A percentile compares a stretch with the other conserved stretches of the same genome.
Conservation (phyloP, 2,888 invertebrate genomes). For the Andrena minutula region DNA sequence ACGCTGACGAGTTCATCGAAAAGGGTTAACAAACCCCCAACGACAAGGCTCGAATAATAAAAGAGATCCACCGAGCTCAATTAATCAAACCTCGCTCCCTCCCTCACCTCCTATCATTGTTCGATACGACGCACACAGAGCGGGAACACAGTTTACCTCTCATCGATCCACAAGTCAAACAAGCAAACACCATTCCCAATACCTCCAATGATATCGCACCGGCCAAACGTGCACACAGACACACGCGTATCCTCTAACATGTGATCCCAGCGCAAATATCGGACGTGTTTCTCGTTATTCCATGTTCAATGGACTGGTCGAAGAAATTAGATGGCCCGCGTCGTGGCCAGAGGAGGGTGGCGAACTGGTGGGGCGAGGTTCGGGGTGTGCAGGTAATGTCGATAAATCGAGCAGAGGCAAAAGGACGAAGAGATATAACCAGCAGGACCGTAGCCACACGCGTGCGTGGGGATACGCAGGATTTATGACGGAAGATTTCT, state of each 20-base stretch:
- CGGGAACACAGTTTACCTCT: constrained; percentile 25
- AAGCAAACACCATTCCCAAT: constrained; percentile 44
- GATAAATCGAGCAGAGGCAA: constrained; percentile 77
- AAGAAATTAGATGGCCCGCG: constrained; percentile 51
- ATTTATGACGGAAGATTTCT: constrained; percentile 75
- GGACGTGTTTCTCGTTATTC: constrained; percentile 6
- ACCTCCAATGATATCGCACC: constrained; percentile 16
- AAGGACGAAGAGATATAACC: constrained; percentile 68
- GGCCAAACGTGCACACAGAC: background rate
- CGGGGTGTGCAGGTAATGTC: constrained; percentile 71
- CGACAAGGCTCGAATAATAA: constrained; percentile 18
- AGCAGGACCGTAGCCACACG: constrained; percentile 61
- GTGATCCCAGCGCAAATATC: constrained; percentile 16
- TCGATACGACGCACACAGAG: background rate
- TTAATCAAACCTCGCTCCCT: constrained; percentile 8
- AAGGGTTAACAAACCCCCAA: constrained; percentile 22
- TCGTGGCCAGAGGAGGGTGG: constrained; percentile 3
- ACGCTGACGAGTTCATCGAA: background rate
- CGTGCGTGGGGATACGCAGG: constrained; percentile 54
- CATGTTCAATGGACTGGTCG: constrained; percentile 1
- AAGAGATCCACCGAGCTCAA: constrained; percentile 12
- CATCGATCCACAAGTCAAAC: constrained; percentile 30
- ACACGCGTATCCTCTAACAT: background rate
- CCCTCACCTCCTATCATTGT: background rate
- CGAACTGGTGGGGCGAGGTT: background rate